phyloP scores from a whole-genome alignment of 2,888 invertebrate species.

The Pachymerium ferrugineum region DNA sequence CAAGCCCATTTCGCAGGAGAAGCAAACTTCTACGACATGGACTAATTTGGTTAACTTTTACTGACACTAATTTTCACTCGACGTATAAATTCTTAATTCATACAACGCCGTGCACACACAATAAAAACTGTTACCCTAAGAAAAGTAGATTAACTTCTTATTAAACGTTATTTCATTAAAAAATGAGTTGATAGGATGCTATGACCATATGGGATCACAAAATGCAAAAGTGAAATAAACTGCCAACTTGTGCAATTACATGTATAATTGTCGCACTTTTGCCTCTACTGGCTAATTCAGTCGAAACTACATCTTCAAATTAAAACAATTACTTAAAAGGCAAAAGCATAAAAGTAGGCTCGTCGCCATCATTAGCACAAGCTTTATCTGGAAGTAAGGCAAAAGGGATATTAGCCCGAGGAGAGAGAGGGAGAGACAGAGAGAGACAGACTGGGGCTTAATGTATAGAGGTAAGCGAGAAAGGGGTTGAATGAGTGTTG shows the following conservation, averaged over 20 bases:
- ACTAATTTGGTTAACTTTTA: constrained; percentile 15
- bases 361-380: constrained; percentile 20
- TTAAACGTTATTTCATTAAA: constrained; percentile 21
- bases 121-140: constrained; percentile 20
- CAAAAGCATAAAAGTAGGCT: constrained; percentile 27
- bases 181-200: too few species aligned
- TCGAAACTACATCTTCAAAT: constrained; percentile 9
- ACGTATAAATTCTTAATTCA: background rate
- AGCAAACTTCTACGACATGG: background rate
- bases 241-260: background rate
- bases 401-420: constrained; percentile 20
- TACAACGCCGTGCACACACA: background rate
- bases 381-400: constrained; percentile 20
- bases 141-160: background rate
- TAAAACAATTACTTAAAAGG: constrained; percentile 27
- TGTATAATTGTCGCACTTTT: background rate
- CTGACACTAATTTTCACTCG: background rate
- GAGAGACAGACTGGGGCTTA: constrained; percentile 10
- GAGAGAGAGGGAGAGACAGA: background rate
- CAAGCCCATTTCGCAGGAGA: background rate
- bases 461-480: background rate
- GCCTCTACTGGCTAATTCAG: constrained; percentile 22
- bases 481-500: too few species aligned
- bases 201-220: background rate
- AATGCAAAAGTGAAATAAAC: background rate